A percentile compares a stretch with the other conserved stretches of the same genome.
phyloP scores from a whole-genome alignment of 2,888 invertebrate species.

The Desoria tigrina region DNA sequence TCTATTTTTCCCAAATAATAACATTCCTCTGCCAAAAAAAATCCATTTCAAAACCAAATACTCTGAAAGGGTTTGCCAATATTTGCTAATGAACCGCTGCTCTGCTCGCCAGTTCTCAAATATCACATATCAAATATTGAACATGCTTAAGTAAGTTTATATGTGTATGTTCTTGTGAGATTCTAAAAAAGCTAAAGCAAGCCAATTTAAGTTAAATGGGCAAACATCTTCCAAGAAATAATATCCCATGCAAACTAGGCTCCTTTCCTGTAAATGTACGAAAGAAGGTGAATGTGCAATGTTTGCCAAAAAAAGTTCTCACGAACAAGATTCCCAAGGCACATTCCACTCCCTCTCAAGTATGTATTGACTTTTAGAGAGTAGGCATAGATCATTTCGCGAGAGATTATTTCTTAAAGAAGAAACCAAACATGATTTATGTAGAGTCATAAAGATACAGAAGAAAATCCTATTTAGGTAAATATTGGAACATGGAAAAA shows the following conservation, averaged over 20 bases:
- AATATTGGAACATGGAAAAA: conserved; percentile 4
- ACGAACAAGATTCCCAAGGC: background rate
- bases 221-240: no score
- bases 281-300: conserved; percentile 3
- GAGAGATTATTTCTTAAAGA: background rate
- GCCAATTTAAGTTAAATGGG: no score
- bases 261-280: no score
- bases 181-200: no score
- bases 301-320: conserved; percentile 6
- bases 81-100: conserved; percentile 11
- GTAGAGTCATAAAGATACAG: background rate
- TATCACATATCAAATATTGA: no score
- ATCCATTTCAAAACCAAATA: background rate
- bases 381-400: background rate
- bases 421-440: conserved; percentile 5
- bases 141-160: no score
- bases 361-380: background rate
- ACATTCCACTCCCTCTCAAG: background rate
- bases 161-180: no score
- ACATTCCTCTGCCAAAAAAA: conserved; percentile 7
- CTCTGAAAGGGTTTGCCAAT: background rate
- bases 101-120: background rate
- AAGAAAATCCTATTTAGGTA: conserved; percentile 1
- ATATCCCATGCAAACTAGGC: no score
- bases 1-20: background rate